phyloP scores from a whole-genome alignment of 2,797 vertebrate genomes.

The Aotus griseimembra region DNA sequence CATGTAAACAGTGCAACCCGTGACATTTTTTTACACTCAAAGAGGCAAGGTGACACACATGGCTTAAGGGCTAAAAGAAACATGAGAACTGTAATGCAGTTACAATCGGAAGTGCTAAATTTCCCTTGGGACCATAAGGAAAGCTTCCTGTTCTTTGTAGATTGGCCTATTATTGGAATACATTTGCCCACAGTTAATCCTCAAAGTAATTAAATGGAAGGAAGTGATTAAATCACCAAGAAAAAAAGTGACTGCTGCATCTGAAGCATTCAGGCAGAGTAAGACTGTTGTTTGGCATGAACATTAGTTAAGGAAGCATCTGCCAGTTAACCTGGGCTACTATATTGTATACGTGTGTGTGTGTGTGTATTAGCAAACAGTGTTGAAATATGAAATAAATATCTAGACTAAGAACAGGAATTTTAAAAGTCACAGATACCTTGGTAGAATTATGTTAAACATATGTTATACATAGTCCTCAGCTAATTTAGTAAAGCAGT shows the following conservation, averaged over 20 bases:
- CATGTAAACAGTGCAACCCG: slow-evolving; percentile 69
- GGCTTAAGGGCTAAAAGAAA: slow-evolving; percentile 83
- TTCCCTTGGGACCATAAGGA: slow-evolving; percentile 78
- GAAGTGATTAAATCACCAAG: slow-evolving; percentile 86
- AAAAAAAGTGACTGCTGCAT: slow-evolving; percentile 79
- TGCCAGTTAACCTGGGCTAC: slow-evolving; percentile 69
- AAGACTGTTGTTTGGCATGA: slow-evolving; percentile 64
- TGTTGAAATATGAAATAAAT: slow-evolving; percentile 63
- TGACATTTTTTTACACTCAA: slow-evolving; percentile 72
- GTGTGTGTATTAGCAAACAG: slow-evolving; percentile 29
- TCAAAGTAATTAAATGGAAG: slow-evolving; percentile 88
- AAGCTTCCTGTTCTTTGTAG: slow-evolving; percentile 87
- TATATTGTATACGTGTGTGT: not conserved
- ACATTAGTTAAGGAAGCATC: slow-evolving; percentile 69
- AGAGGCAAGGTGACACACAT: slow-evolving; percentile 83
- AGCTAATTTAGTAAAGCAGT: not conserved
- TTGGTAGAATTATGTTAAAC: not conserved
- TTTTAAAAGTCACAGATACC: slow-evolving; percentile 39
- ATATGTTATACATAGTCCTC: not conserved
- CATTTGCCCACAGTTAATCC: slow-evolving; percentile 87
- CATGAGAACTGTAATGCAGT: slow-evolving; percentile 77
- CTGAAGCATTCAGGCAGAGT: slow-evolving; percentile 75
- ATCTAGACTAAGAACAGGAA: not conserved
- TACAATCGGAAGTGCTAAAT: slow-evolving; percentile 83
- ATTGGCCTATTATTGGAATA: slow-evolving; percentile 87